Evolutionary conservation across 2,888 invertebrate species (phyloP), one percentile per base, ranked within the genome.

Genomic region (Mesodorylaimus sp.): DNA sequence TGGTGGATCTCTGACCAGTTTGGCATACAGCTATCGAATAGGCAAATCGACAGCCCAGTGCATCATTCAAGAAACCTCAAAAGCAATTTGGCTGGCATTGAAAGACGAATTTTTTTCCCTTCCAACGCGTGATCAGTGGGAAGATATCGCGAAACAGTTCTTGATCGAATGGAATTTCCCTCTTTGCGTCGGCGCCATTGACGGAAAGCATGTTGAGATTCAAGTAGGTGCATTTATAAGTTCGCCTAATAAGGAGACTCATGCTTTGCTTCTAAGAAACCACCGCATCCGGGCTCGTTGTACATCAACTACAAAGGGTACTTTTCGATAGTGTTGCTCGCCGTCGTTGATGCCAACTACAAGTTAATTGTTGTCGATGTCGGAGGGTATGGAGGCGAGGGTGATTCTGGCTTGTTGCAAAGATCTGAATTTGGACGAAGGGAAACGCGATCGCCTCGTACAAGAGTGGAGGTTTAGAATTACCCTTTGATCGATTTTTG

Each of bases 281-380:
- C n/a, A n/a, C n/a, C 3, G 21, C 23, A 24, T 3, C 23, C 13
- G n/a, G 47, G 47, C 21, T 32, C 47, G 5, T 3, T 39, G 21
- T 47, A 10, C 39, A 39, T 13, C 47, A 38, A 38, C 36, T 47
- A 47, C 38, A 47, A 47, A 24, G 36, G 25, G 16, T 21, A 10
- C 16, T 29, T 23, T 19, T 38, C 38, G 16, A 7, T 47, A 3
- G 37, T 47, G n/a, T 16, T 47, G 21, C 37, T 47, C 3, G 47
- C 47, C 7, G 21, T 47, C 3, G 47, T 38, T 3, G 47, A 47
- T 38, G 47, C 47, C n/a, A 16, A 47, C 26, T 47, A 38, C 36
- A 29, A 26, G 25, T 47, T 47, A n/a, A 21, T 24, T 2, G 37
- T 23, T 7, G 47, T 47, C 16, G 47, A 47, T 23, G 26, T 47